Conservation (phyloP, 2,888 invertebrate species). For the Piscicola geometra region DNA sequence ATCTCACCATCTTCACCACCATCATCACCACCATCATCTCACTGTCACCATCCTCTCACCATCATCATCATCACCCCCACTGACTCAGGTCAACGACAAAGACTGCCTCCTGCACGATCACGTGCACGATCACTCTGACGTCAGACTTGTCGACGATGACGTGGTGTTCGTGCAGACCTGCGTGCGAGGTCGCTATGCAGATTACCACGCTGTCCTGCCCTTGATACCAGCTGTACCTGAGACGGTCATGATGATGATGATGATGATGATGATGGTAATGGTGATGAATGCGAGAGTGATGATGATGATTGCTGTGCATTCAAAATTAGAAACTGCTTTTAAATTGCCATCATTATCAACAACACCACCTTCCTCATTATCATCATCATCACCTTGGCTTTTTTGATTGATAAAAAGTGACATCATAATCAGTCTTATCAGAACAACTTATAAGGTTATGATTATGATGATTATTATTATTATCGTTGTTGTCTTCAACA, state of each 20-base stretch:
- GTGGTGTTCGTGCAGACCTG: conserved; percentile 48
- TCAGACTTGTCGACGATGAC: conserved; percentile 46
- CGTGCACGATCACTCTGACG: conserved; percentile 21
- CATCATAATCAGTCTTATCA: no score
- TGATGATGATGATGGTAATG: not conserved
- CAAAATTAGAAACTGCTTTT: no score
- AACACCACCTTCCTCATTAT: no score
- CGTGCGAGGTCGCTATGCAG: conserved; percentile 55
- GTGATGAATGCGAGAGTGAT: no score
- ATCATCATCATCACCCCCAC: conserved; percentile 28
- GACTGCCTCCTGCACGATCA: conserved; percentile 47
- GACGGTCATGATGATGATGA: not conserved
- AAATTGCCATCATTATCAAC: no score
- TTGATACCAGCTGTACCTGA: conserved; percentile 59
- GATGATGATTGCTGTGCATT: no score
- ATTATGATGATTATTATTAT: no score
- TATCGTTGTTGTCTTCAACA: not conserved
- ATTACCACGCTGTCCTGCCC: conserved; percentile 51
- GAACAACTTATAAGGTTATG: no score
- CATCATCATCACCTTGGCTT: no score
- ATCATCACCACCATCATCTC: conserved; percentile 11
- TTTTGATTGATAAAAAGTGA: no score
- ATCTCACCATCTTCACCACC: conserved; percentile 11
- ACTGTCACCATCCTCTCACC: not conserved
- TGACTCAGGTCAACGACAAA: conserved; percentile 49